These are phyloP conservation scores for Halcyon badia DNA, from an alignment of 2,797 vertebrate species.

Conservation along the genomic window DNA sequence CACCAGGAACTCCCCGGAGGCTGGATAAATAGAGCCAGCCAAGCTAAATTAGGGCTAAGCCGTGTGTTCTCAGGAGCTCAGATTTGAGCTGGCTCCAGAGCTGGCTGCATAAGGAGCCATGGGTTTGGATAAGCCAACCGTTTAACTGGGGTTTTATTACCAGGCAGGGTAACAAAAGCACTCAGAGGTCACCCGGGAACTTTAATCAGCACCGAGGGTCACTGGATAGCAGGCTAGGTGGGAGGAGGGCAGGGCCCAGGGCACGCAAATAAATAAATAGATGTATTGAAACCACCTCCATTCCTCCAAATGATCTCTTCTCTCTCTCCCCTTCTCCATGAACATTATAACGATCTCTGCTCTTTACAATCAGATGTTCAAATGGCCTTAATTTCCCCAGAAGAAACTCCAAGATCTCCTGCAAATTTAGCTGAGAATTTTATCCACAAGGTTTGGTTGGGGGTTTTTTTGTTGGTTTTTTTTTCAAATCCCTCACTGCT, in stretches of 20 bases:
- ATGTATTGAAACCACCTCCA: neutral
- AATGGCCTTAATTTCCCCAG: conserved; percentile 55
- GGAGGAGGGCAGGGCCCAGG: conserved; percentile 72
- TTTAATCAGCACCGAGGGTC: conserved; percentile 92
- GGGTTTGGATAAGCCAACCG: conserved; percentile 77
- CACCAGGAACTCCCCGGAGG: neutral
- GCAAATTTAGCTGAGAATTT: conserved; percentile 74
- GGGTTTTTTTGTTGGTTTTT: neutral
- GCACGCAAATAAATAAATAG: conserved; percentile 75
- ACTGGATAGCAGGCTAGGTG: conserved; percentile 84
- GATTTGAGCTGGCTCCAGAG: conserved; percentile 47
- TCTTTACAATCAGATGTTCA: conserved; percentile 69
- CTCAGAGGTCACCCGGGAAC: conserved; percentile 82
- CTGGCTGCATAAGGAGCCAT: conserved; percentile 32
- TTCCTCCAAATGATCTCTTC: neutral
- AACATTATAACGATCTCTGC: neutral
- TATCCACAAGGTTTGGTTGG: conserved; percentile 60
- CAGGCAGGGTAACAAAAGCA: conserved; percentile 85
- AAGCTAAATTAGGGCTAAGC: neutral
- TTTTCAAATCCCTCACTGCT: conserved; percentile 56
- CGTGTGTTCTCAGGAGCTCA: conserved; percentile 31
- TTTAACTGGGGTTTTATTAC: conserved; percentile 83
- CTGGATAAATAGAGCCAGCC: neutral
- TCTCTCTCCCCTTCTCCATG: neutral
- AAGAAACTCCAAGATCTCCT: conserved; percentile 73